Conservation (phyloP, 2,113 vertebrate genomes). For the Eurystomus gularis region DNA sequence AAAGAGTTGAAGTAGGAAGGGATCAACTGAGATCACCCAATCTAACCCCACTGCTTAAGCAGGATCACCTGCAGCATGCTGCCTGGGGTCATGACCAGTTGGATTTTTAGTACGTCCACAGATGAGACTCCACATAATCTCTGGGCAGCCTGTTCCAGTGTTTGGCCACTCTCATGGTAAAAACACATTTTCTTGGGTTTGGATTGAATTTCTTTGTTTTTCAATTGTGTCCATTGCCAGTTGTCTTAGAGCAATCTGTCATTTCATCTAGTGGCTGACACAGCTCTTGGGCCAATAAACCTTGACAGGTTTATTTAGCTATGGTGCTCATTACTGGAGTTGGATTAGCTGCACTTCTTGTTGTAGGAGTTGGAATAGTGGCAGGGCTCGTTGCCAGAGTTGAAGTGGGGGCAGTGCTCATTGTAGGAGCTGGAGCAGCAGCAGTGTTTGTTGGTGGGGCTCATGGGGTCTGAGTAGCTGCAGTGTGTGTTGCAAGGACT, state of each 20-base stretch:
- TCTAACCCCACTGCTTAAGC: not conserved
- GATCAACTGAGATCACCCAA: not conserved
- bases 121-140: not conserved
- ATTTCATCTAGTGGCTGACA: too few species aligned
- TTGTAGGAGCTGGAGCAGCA: not conserved
- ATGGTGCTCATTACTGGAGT: not conserved
- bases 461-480: not conserved
- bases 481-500: not conserved
- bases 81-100: not conserved
- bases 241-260: too few species aligned
- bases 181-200: not conserved
- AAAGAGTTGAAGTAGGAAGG: not conserved
- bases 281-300: too few species aligned
- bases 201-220: not conserved
- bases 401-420: not conserved
- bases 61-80: not conserved
- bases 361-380: not conserved
- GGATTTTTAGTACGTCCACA: not conserved
- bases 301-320: not conserved
- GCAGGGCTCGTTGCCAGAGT: too few species aligned
- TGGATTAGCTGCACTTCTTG: not conserved
- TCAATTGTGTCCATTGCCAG: not conserved
- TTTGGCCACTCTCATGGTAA: not conserved
- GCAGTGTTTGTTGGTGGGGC: not conserved
- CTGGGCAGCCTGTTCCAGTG: not conserved